Evolutionary conservation across 2,888 invertebrate species (phyloP).

Genomic region (Cremastinae sp.): DNA sequence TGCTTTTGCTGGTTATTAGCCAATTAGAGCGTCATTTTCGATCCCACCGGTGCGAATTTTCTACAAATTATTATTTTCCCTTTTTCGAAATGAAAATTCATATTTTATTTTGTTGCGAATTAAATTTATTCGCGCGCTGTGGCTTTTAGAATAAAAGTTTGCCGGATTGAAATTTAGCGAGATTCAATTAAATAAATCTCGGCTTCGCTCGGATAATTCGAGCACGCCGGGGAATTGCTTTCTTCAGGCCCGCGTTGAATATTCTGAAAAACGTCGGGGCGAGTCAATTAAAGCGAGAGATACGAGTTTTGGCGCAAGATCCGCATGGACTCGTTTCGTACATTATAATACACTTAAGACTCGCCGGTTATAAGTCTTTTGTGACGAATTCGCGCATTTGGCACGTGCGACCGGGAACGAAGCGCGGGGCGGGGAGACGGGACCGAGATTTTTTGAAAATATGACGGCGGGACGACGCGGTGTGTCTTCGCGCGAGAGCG

Average conservation of each 20-base stretch:
- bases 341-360: constrained; percentile 26
- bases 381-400: constrained; percentile 70
- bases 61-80: constrained; percentile 2
- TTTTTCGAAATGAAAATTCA: background rate
- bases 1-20: background rate
- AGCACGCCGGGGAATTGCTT: constrained; percentile 10
- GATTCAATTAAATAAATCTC: too few relatives aligned
- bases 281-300: constrained; percentile 6
- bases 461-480: constrained; percentile 4
- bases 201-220: too few relatives aligned
- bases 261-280: background rate
- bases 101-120: too few relatives aligned
- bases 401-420: constrained; percentile 72
- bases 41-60: background rate
- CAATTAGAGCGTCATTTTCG: constrained; percentile 21
- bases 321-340: constrained; percentile 26
- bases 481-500: constrained; percentile 28
- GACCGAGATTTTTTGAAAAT: constrained; percentile 56
- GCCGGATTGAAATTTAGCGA: too few relatives aligned
- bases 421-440: constrained; percentile 62
- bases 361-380: constrained; percentile 59
- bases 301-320: constrained; percentile 40
- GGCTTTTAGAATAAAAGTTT: too few relatives aligned
- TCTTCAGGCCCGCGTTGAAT: background rate
- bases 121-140: too few relatives aligned